Conservation (phyloP, 2,113 vertebrate genomes). For the Scophthalmus maximus region DNA sequence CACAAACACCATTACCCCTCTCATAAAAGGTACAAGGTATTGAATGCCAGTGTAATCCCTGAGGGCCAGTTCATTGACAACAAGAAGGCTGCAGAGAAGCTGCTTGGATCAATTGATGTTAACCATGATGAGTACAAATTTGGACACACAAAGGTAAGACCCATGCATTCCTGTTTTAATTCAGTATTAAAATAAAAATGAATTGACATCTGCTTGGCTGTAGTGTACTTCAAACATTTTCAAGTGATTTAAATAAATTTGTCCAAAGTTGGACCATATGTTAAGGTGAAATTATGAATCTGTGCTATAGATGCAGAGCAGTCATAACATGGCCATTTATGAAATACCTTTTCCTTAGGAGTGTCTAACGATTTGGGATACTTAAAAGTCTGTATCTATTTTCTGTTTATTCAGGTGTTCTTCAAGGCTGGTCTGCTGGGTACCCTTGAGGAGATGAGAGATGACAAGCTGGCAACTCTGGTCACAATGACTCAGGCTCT, state of each 20-base stretch:
- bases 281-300: neutral
- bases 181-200: too few relatives aligned
- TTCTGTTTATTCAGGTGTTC: conserved; percentile 1
- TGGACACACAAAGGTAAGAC: conserved; percentile 38
- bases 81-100: neutral
- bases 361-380: neutral
- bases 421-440: conserved; percentile 6
- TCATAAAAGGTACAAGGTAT: conserved; percentile 65
- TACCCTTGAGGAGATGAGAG: conserved; percentile 5
- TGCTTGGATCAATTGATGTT: conserved; percentile 13
- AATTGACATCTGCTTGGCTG: too few relatives aligned
- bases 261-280: neutral
- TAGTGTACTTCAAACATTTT: too few relatives aligned
- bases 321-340: neutral
- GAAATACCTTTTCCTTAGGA: neutral
- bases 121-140: conserved; percentile 54
- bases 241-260: neutral
- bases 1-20: neutral
- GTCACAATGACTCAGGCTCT: conserved; percentile 66
- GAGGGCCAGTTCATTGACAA: conserved; percentile 1
- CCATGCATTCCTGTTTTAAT: too few relatives aligned
- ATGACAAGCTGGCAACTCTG: conserved; percentile 56
- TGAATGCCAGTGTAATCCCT: conserved; percentile 64
- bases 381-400: neutral
- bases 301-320: too few relatives aligned